Base-by-base conservation (phyloP, 2,888 invertebrate species). In the Zygogramma bicolorata region DNA sequence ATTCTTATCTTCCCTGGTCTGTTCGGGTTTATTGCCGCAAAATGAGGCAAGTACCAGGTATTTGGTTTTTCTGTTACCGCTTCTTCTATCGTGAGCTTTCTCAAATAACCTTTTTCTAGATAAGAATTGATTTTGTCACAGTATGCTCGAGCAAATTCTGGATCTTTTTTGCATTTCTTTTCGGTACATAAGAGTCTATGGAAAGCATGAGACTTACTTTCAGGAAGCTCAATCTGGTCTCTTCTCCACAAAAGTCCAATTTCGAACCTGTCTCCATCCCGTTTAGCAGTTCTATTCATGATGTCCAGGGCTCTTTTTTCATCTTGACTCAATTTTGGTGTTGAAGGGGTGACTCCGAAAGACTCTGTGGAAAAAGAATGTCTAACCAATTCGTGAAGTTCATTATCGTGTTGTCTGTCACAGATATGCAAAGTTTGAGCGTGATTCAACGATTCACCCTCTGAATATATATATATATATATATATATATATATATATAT, bases 371-470 rank as follows among this genome's bases (percentile, higher is more conserved):
- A 15, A 29, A 15, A 60, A 49, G 60, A 57, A 15, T 31, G 38
- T 29, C 13, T 60, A 46, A 67, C 7, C 53, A 73, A 57, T 18
- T 62, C 27, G 20, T 62, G 34, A 25, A 40, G 18, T 57, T 40
- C 53, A 31, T 70, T 49, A 25, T 65, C 62, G 46, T 31, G 69
- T 71, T 67, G 58, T 29, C 60, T 73, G 38, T 40, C 63, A 62
- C 49, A 49, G 22, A 22, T 49, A 49, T 49, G 22, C 10, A 8
- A 22, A 49, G 49, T 49, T 20, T 49, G 10, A 22, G 49, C 49
- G 22, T 49, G 49, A 10, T 49, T 22, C 13, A 6, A 0, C 1
- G 10, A 20, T 49, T 49, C 49, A 22, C 22, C 10, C 2, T 20
- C 20, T 13, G 49, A 13, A 49, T 49, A 22, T 22, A 20, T n/a